Evolutionary conservation across 2,888 invertebrate species (phyloP).

Genomic region (Cryptosula pallasiana): DNA sequence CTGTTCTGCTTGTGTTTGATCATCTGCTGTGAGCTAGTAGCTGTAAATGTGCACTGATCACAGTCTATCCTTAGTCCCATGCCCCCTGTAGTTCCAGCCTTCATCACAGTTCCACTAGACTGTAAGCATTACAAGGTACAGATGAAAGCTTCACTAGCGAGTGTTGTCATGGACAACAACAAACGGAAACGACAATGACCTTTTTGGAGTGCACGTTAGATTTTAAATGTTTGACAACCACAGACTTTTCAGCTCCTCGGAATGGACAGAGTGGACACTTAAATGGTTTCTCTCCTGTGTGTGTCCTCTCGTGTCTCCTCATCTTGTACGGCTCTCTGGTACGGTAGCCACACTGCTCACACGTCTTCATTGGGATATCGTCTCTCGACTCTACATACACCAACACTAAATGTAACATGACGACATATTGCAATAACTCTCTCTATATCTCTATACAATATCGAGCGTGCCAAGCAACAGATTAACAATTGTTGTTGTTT

Average conservation of each 20-base stretch:
- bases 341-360: conserved; percentile 15
- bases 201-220: conserved; percentile 21
- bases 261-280: conserved; percentile 23
- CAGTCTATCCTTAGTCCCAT: conserved; percentile 19
- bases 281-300: conserved; percentile 21
- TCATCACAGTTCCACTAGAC: not conserved
- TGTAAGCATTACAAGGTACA: no score
- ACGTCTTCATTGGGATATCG: conserved; percentile 22
- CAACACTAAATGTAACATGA: no score
- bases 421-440: no score
- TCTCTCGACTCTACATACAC: conserved; percentile 22
- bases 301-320: conserved; percentile 13
- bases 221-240: conserved; percentile 13
- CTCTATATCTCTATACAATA: no score
- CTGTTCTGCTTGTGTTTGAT: conserved; percentile 23
- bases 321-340: conserved; percentile 19
- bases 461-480: no score
- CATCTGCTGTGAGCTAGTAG: conserved; percentile 21
- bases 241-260: conserved; percentile 16
- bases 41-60: conserved; percentile 21
- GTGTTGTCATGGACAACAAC: no score
- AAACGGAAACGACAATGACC: not conserved
- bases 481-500: no score
- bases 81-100: conserved; percentile 8
- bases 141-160: no score